Conservation (phyloP, 2,113 vertebrate genomes). For the Corythornis madagascariensis region DNA sequence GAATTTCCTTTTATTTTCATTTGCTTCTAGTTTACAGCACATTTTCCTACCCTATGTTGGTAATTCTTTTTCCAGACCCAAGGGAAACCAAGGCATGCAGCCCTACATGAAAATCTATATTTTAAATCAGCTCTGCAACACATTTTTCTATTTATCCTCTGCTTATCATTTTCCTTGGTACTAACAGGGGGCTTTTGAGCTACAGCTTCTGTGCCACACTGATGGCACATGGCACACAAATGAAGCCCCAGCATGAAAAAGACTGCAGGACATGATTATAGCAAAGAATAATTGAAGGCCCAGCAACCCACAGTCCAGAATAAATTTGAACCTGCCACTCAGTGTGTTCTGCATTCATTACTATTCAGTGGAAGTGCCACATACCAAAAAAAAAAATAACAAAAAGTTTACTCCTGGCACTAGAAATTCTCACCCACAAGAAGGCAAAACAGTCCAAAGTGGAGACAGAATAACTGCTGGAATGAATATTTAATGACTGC, state of each 20-base stretch:
- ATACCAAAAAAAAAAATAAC: not conserved
- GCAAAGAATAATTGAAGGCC: conserved; percentile 43
- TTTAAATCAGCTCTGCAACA: not conserved
- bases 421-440: not conserved
- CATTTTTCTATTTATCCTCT: conserved; percentile 9
- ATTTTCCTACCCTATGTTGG: not conserved
- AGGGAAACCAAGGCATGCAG: not conserved
- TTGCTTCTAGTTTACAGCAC: not conserved
- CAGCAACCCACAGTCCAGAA: conserved; percentile 26
- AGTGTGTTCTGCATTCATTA: not conserved
- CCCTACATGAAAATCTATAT: not conserved
- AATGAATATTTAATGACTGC: conserved; percentile 62
- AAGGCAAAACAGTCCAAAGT: not conserved
- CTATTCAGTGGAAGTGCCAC: conserved; percentile 19
- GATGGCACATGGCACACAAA: conserved; percentile 20
- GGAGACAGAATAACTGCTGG: conserved; percentile 15
- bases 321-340: conserved; percentile 30
- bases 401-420: conserved; percentile 36
- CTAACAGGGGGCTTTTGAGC: not conserved
- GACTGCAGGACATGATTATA: conserved; percentile 18
- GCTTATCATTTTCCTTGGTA: not conserved
- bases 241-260: conserved; percentile 31
- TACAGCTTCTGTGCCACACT: not conserved
- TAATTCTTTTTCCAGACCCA: not conserved
- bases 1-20: not conserved